Percentiles rank a stretch among this genome's conserved stretches.
phyloP scores from a whole-genome alignment of 1,140 invertebrate species.

The Bradynema listronoti region DNA sequence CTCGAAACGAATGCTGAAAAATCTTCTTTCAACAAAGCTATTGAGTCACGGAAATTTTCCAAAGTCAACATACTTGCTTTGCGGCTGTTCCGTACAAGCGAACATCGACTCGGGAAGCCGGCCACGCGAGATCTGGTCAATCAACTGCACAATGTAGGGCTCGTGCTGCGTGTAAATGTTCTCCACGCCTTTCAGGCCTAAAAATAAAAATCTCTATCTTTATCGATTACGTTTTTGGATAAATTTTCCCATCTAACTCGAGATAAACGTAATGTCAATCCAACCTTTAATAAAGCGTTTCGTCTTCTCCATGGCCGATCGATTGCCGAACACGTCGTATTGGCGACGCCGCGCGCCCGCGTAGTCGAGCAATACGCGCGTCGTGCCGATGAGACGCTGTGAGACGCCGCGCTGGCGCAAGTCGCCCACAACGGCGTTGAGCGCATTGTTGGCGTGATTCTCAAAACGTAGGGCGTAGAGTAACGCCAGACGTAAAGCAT shows the following conservation, averaged over 20 bases:
- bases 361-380: constrained; percentile 41
- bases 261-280: background rate
- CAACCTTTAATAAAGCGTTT: constrained; percentile 54
- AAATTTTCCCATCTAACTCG: background rate
- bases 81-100: constrained; percentile 27
- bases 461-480: constrained; percentile 88
- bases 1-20: constrained; percentile 61
- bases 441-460: constrained; percentile 68
- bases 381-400: constrained; percentile 21
- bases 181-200: constrained; percentile 54
- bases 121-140: constrained; percentile 40
- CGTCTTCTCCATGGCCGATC: constrained; percentile 55
- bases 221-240: background rate
- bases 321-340: constrained; percentile 51
- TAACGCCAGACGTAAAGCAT: constrained; percentile 79
- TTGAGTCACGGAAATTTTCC: constrained; percentile 1
- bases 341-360: constrained; percentile 39
- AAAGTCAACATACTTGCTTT: constrained; percentile 22
- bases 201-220: constrained; percentile 5
- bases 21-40: constrained; percentile 1
- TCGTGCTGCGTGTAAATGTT: constrained; percentile 58
- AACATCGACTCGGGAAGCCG: constrained; percentile 36
- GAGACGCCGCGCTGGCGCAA: constrained; percentile 33
- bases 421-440: constrained; percentile 49
- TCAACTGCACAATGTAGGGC: constrained; percentile 45